phyloP scores from a whole-genome alignment of 2,888 invertebrate genomes.

The Cerceris ruficornis region DNA sequence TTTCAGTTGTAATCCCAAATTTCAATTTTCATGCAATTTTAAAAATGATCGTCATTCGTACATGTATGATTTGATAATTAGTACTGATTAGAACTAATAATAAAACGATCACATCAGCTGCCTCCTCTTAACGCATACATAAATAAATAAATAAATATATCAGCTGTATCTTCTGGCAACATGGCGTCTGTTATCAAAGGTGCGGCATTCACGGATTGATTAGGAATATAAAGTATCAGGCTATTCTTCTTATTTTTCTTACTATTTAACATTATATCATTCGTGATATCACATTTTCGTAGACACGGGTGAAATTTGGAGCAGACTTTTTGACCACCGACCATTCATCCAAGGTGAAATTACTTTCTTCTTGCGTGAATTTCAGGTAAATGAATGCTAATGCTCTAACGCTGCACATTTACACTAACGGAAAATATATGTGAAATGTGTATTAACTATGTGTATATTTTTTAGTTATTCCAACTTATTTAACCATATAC shows the following conservation, averaged over 20 bases:
- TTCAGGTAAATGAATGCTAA: slow-evolving; percentile 86
- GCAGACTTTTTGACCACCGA: slow-evolving; percentile 92
- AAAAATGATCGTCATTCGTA: no score
- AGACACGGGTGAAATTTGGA: slow-evolving; percentile 93
- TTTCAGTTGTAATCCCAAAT: no score
- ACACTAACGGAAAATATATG: neutral
- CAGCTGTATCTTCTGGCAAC: slow-evolving; percentile 2
- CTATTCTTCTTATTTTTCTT: slow-evolving; percentile 5
- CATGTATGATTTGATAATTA: no score
- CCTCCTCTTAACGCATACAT: neutral
- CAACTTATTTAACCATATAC: no score
- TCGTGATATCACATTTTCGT: slow-evolving; percentile 50
- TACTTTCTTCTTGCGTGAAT: slow-evolving; percentile 91
- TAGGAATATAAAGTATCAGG: slow-evolving; percentile 10
- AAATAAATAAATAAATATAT: neutral
- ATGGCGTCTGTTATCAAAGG: slow-evolving; percentile 81
- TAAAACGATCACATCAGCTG: neutral
- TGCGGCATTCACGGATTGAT: slow-evolving; percentile 66
- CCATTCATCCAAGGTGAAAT: slow-evolving; percentile 94
- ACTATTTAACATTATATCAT: slow-evolving; percentile 35
- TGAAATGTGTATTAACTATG: no score
- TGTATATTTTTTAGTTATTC: no score
- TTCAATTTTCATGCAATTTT: no score
- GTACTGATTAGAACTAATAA: neutral
- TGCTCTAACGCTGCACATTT: neutral